Base-by-base conservation (phyloP, 1,140 invertebrate species). In the Lasioglossum baleicum region DNA sequence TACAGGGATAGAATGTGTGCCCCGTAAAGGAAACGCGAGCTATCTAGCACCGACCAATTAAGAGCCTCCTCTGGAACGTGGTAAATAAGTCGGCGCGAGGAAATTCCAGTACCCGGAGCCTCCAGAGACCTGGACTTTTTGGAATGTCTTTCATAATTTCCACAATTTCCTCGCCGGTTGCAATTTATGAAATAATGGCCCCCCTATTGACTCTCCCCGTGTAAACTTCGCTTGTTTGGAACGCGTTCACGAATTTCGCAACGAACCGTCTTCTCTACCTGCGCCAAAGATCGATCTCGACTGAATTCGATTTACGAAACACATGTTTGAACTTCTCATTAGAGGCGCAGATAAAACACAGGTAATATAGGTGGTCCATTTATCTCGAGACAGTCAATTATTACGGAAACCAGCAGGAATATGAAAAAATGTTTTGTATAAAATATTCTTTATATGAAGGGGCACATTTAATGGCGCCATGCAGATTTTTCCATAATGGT, bases 31-130 rank as follows among this genome's bases (percentile, higher is more conserved):
- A 76, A 76, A 76, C 74, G 74, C 74, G 66, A 48, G 26, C 40
- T 69, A 76, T 76, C 74, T 69, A 69, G 53, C 74, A 60, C 13
- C 66, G 74, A 76, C 74, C 74, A 76, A 76, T 76, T 76, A 76
- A 76, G 74, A 69, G 68, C 11, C 40, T 22, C 66, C 66, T 40
- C 68, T 76, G 74, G 74, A 76, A 76, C 74, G 74, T 76, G 66
- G 74, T 76, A 69, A 69, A 69, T 69, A 69, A 69, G 65, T 69
- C 60, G 66, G 66, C 35, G 53, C 53, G 40, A 76, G 53, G 65
- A 76, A 76, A 69, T 76, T 76, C 40, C 53, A 61, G 74, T 48
- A n/a, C 74, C 35, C 65, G 40, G 40, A 48, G 40, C 65, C 74
- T 69, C 15, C 40, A 2, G 10, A 44, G 74, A 44, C 42, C 40